Conservation (phyloP, 2,888 invertebrate genomes). For the Orthonevra nobilis region DNA sequence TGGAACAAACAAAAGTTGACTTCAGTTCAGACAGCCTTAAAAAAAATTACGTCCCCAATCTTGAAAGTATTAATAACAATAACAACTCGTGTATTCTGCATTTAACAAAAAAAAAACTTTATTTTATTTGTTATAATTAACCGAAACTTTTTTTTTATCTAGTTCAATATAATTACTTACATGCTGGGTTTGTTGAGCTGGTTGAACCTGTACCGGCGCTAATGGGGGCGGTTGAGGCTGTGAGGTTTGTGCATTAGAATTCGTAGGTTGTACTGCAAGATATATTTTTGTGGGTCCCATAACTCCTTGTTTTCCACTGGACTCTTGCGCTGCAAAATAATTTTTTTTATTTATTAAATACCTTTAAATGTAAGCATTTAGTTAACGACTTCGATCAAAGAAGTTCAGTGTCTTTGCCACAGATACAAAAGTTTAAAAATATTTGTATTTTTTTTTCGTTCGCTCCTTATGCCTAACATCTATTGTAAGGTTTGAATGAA, state of each 20-base stretch:
- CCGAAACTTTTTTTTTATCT: neutral
- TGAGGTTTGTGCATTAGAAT: constrained; percentile 75
- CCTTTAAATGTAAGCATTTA: neutral
- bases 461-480: too few relatives aligned
- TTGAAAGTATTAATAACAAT: neutral
- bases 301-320: constrained; percentile 91
- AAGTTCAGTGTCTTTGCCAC: too few relatives aligned
- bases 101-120: constrained; percentile 14
- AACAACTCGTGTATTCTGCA: constrained; percentile 14
- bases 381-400: too few relatives aligned
- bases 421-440: too few relatives aligned
- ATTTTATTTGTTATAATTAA: constrained; percentile 8
- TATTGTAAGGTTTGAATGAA: too few relatives aligned
- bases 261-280: constrained; percentile 89
- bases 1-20: too few relatives aligned
- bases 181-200: constrained; percentile 78
- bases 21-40: too few relatives aligned
- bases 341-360: constrained; percentile 8
- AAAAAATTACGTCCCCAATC: too few relatives aligned
- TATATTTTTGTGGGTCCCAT: constrained; percentile 93
- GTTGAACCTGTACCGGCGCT: constrained; percentile 81
- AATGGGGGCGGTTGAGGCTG: constrained; percentile 81
- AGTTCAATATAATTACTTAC: constrained; percentile 79
- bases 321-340: constrained; percentile 89
- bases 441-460: too few relatives aligned